phyloP scores from a whole-genome alignment of 2,888 invertebrate genomes.

The Mactromeris polynyma region DNA sequence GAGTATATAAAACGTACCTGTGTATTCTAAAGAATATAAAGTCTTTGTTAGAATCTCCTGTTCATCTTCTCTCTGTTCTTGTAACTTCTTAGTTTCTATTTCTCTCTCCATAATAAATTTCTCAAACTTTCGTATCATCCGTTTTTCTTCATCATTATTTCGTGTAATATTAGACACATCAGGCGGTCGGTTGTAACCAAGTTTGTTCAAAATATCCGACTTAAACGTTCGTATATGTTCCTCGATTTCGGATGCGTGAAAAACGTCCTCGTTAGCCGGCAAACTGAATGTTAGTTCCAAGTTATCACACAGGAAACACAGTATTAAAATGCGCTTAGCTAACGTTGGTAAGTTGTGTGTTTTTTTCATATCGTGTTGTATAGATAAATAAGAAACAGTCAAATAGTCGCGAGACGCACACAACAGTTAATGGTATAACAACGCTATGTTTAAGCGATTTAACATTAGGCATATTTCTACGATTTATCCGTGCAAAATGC shows the following conservation, averaged over 20 bases:
- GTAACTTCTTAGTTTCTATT: conserved; percentile 17
- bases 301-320: conserved; percentile 28
- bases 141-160: conserved; percentile 69
- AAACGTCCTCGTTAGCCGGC: conserved; percentile 36
- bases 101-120: conserved; percentile 66
- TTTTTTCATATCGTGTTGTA: conserved; percentile 57
- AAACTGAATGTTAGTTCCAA: conserved; percentile 19
- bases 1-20: conserved; percentile 52
- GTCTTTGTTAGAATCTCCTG: conserved; percentile 52
- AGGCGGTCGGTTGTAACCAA: conserved; percentile 63
- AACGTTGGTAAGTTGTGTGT: conserved; percentile 34
- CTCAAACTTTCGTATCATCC: conserved; percentile 68
- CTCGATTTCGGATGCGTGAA: conserved; percentile 27
- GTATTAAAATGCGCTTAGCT: conserved; percentile 28
- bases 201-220: conserved; percentile 65
- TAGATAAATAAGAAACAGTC: conserved; percentile 30
- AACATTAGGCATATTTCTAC: conserved; percentile 55
- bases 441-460: conserved; percentile 31
- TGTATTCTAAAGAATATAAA: conserved; percentile 59
- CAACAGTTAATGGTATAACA: conserved; percentile 15
- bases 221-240: conserved; percentile 71
- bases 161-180: conserved; percentile 62
- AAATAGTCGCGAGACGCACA: conserved; percentile 28
- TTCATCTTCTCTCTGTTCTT: conserved; percentile 45
- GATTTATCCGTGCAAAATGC: conserved; percentile 29